phyloP scores from a whole-genome alignment of 1,140 invertebrate species.

The Procambarus clarkii region DNA sequence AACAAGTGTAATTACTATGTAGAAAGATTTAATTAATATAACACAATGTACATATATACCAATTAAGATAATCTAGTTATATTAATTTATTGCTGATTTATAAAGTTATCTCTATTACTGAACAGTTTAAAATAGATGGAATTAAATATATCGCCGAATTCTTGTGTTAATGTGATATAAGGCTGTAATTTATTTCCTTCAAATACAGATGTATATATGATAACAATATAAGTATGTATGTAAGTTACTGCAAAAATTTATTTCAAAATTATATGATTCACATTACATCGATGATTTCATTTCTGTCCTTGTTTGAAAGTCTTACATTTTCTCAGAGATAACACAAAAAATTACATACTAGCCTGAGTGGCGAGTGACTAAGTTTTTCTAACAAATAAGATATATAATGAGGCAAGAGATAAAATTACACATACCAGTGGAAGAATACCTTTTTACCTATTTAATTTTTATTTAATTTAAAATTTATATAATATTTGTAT shows the following conservation, averaged over 20 bases:
- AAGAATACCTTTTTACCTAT: too few relatives aligned
- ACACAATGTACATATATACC: not conserved
- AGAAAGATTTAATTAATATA: not conserved
- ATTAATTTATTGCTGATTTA: conserved; percentile 32
- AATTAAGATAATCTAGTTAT: not conserved
- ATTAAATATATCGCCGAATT: not conserved
- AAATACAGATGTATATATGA: conserved; percentile 28
- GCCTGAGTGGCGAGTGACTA: not conserved
- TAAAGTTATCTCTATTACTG: conserved; percentile 15
- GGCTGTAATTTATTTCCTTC: conserved; percentile 37
- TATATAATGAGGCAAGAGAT: not conserved
- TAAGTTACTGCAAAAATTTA: not conserved
- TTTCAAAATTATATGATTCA: not conserved
- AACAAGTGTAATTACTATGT: not conserved
- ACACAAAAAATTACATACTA: not conserved
- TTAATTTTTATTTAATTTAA: too few relatives aligned
- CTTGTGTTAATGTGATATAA: conserved; percentile 20
- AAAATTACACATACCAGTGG: not conserved
- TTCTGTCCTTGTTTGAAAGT: not conserved
- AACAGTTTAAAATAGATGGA: not conserved
- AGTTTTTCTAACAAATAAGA: not conserved
- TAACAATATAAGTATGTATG: conserved; percentile 11
- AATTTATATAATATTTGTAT: too few relatives aligned
- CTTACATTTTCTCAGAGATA: too few relatives aligned
- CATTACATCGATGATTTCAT: not conserved